These are phyloP conservation scores for Malachius bipustulatus DNA, from an alignment of 2,888 invertebrate genomes.

Conservation along the genomic window DNA sequence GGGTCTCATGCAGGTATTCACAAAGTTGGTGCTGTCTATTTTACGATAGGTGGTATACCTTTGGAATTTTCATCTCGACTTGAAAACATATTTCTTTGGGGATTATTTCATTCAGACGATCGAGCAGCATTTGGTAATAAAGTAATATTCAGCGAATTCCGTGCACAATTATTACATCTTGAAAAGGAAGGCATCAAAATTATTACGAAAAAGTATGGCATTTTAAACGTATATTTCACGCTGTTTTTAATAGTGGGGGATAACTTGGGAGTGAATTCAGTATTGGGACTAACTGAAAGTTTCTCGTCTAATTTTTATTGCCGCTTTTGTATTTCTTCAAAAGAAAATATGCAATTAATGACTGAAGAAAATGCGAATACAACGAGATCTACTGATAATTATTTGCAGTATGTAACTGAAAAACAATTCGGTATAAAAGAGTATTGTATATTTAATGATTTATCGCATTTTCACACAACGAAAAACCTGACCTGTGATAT, in stretches of 20 bases:
- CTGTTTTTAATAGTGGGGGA: too few species aligned
- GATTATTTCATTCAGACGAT: too few species aligned
- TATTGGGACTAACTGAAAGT: conserved; percentile 14
- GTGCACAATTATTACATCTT: too few species aligned
- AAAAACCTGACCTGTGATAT: conserved; percentile 13
- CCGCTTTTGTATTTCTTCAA: conserved; percentile 12
- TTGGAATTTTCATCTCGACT: not conserved
- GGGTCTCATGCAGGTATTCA: too few species aligned
- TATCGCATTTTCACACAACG: conserved; percentile 14
- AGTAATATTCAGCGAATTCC: too few species aligned
- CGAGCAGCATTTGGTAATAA: too few species aligned
- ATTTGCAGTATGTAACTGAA: conserved; percentile 1
- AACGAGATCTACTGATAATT: too few species aligned
- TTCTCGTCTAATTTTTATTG: conserved; percentile 14
- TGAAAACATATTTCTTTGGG: too few species aligned
- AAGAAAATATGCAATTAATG: conserved; percentile 5
- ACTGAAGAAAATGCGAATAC: not conserved
- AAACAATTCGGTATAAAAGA: conserved; percentile 15
- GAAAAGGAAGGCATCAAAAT: too few species aligned
- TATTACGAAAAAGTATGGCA: not conserved
- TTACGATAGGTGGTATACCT: too few species aligned
- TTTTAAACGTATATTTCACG: not conserved
- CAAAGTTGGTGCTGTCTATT: too few species aligned
- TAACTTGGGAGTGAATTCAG: conserved; percentile 14
- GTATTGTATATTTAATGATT: conserved; percentile 13